Base-by-base conservation (phyloP, 2,797 vertebrate genomes). In the Sebastes jordani region DNA sequence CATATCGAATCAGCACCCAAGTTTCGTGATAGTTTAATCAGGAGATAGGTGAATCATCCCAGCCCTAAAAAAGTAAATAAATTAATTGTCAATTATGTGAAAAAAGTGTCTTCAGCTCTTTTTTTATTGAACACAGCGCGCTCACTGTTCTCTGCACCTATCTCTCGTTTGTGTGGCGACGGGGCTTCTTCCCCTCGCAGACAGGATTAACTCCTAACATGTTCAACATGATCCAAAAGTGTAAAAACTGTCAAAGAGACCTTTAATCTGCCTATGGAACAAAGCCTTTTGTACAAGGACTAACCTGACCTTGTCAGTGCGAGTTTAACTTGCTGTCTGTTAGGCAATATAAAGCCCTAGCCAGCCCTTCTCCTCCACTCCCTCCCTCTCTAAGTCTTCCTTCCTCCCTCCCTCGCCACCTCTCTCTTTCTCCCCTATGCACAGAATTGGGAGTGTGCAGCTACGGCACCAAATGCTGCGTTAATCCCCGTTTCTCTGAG, bases 291-390 rank as follows among this genome's bases (percentile, higher is more conserved):
- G 93, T 95, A 95, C 91, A 94, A 93, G 96, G 96, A 96, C 96
- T 86, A 95, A 96, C 94, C 96, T 97, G 97, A 98, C 97, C 97
- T 96, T 98, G 98, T 99, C 98, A 98, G 96, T 97, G 96, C 89
- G 94, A 97, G 93, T 99, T 98, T 98, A 95, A 96, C 96, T 95
- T 95, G 95, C 96, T 97, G 97, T 96, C 97, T 96, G 94, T 98
- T 97, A 87, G 84, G 87, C 89, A 85, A 94, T 90, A 94, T 94
- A 95, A 95, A 95, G 94, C 95, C 88, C 83, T 70, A 74, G 87
- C 87, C 89, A 87, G 86, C 88, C 90, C 81, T 82, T 82, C 87
- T 87, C 83, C 91, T 91, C 87, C 55, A 81, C 94, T 88, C 82
- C 86, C 86, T 81, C 76, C 76, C 82, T 87, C 83, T 94, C 36